Conservation (phyloP, 2,113 vertebrate genomes). For the Vimba vimba region DNA sequence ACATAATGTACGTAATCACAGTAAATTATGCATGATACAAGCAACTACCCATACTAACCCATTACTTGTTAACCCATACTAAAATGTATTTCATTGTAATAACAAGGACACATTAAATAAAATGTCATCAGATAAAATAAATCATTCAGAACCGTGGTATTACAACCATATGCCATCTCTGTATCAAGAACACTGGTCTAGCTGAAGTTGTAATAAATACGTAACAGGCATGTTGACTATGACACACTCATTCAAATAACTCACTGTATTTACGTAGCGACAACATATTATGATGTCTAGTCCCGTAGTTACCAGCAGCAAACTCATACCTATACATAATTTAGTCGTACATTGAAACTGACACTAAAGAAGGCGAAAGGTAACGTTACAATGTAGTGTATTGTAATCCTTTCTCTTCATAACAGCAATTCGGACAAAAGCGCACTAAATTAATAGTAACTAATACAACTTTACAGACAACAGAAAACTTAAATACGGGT, state of each 20-base stretch:
- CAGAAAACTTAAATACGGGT: not conserved
- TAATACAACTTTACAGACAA: not conserved
- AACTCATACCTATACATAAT: conserved; percentile 4
- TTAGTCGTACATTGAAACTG: not conserved
- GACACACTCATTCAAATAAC: not conserved
- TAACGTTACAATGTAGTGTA: not conserved
- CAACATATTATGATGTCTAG: not conserved
- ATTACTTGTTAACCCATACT: not conserved
- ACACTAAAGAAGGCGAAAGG: not conserved
- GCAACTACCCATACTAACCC: not conserved
- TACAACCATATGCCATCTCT: no score
- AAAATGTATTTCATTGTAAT: not conserved
- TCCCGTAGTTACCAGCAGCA: not conserved
- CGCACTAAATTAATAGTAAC: not conserved
- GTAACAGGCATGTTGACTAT: not conserved
- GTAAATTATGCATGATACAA: not conserved
- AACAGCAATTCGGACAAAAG: not conserved
- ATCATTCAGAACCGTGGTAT: not conserved
- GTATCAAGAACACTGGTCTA: not conserved
- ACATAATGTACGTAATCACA: not conserved
- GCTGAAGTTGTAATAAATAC: not conserved
- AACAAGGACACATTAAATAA: not conserved
- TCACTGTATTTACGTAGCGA: not conserved
- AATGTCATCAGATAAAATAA: no score
- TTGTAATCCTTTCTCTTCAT: not conserved